Conservation (phyloP, 2,888 invertebrate genomes). For the Zygothrica quintamaculata region DNA sequence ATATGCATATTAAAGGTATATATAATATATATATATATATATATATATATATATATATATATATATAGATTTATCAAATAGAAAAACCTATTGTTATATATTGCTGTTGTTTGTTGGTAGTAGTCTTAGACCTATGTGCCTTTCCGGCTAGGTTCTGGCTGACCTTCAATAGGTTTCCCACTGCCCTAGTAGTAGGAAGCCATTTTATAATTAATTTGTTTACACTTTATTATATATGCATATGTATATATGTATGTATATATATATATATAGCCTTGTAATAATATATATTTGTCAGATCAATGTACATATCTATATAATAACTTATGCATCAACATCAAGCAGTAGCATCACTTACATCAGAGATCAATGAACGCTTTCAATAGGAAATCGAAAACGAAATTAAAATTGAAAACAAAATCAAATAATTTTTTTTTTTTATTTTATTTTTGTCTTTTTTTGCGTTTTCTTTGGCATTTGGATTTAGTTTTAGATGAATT, state of each 20-base stretch:
- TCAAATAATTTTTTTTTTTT: constrained; percentile 21
- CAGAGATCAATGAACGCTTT: constrained; percentile 74
- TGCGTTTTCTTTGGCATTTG: constrained; percentile 41
- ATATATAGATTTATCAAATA: neutral
- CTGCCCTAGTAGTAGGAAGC: constrained; percentile 57
- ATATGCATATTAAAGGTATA: no score
- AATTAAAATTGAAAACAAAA: constrained; percentile 48
- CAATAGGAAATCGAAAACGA: constrained; percentile 74
- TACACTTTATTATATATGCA: no score
- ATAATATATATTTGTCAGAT: no score
- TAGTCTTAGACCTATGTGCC: neutral
- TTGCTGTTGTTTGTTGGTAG: constrained; percentile 2
- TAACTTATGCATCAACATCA: constrained; percentile 9
- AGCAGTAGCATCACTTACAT: constrained; percentile 27
- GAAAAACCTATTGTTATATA: no score
- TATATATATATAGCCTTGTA: constrained; percentile 48
- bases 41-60: no score
- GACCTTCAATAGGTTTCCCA: constrained; percentile 51
- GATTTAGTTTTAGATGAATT: neutral
- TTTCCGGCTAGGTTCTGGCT: constrained; percentile 1
- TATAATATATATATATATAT: no score
- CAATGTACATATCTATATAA: no score
- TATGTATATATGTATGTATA: constrained; percentile 3
- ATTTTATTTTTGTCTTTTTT: no score
- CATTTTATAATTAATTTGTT: constrained; percentile 39